Evolutionary conservation across 2,113 vertebrate genomes (phyloP).

Genomic region (Esox niger): DNA sequence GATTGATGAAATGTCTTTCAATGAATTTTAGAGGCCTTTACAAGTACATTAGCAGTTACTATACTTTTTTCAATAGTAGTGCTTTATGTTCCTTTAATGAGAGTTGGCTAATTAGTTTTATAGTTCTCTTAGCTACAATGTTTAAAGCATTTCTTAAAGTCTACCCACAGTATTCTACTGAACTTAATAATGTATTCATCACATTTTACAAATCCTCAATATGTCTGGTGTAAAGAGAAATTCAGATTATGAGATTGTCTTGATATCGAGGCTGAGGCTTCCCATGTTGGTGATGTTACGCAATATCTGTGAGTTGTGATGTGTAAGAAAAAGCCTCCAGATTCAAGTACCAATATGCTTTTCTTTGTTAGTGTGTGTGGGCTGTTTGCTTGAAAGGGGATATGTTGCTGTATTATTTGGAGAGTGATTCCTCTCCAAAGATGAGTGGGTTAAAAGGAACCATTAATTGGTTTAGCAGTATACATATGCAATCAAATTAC

Average conservation of each 20-base stretch:
- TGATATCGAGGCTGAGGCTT: conserved; percentile 61
- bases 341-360: conserved; percentile 58
- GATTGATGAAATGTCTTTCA: too few species aligned
- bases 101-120: conserved; percentile 48
- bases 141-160: conserved; percentile 30
- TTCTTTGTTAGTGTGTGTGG: conserved; percentile 54
- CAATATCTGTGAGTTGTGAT: conserved; percentile 45
- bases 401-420: conserved; percentile 69
- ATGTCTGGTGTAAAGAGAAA: conserved; percentile 44
- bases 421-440: conserved; percentile 64
- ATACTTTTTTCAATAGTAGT: too few species aligned
- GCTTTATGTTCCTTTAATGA: conserved; percentile 45
- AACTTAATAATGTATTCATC: too few species aligned
- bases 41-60: too few species aligned
- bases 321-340: conserved; percentile 45
- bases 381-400: conserved; percentile 55
- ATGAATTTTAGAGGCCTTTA: too few species aligned
- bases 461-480: conserved; percentile 76
- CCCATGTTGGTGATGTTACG: conserved; percentile 48
- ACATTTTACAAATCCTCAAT: conserved; percentile 50
- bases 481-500: conserved; percentile 60
- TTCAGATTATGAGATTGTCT: conserved; percentile 55
- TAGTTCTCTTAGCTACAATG: conserved; percentile 39
- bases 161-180: too few species aligned
- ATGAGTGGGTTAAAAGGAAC: conserved; percentile 72